A percentile compares a stretch with the other conserved stretches of the same genome.
phyloP scores from a whole-genome alignment of 2,888 invertebrate genomes.

The Archaeoteleia sp. region DNA sequence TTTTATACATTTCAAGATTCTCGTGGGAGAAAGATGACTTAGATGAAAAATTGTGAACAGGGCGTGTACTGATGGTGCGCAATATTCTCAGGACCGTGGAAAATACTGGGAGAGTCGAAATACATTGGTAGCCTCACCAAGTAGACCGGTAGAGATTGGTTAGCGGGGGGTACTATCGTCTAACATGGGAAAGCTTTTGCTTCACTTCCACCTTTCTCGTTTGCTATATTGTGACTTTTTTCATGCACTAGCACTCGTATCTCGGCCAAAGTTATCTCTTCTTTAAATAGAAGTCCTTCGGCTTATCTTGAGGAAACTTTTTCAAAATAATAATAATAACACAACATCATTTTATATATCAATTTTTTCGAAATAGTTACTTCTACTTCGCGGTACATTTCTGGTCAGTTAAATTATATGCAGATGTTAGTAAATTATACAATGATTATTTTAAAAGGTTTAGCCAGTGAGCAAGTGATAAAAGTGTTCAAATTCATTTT shows the following conservation, averaged over 20 bases:
- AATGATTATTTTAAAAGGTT: too few species aligned
- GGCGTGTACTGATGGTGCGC: slow-evolving; percentile 41
- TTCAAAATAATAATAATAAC: too few species aligned
- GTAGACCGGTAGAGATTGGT: slow-evolving; percentile 61
- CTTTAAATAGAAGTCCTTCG: too few species aligned
- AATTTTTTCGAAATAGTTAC: too few species aligned
- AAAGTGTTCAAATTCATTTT: too few species aligned
- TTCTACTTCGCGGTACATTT: too few species aligned
- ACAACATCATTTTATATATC: too few species aligned
- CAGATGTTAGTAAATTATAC: too few species aligned
- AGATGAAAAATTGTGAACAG: slow-evolving; percentile 52
- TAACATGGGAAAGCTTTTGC: slow-evolving; percentile 73
- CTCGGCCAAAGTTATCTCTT: neutral
- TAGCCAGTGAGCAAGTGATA: too few species aligned
- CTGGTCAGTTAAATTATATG: too few species aligned
- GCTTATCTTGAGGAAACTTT: too few species aligned
- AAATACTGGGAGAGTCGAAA: slow-evolving; percentile 21
- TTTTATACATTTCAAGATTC: neutral
- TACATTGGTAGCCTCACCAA: slow-evolving; percentile 17
- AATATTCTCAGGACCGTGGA: slow-evolving; percentile 16
- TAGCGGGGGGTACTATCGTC: slow-evolving; percentile 58
- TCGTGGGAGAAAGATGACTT: neutral
- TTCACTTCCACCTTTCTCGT: slow-evolving; percentile 56
- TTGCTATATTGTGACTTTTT: slow-evolving; percentile 41
- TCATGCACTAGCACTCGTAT: slow-evolving; percentile 4